A percentile compares a stretch with the other conserved stretches of the same genome.
These are phyloP conservation scores for Calliopum simillimum DNA, from an alignment of 2,888 invertebrate genomes.

Conservation along the genomic window DNA sequence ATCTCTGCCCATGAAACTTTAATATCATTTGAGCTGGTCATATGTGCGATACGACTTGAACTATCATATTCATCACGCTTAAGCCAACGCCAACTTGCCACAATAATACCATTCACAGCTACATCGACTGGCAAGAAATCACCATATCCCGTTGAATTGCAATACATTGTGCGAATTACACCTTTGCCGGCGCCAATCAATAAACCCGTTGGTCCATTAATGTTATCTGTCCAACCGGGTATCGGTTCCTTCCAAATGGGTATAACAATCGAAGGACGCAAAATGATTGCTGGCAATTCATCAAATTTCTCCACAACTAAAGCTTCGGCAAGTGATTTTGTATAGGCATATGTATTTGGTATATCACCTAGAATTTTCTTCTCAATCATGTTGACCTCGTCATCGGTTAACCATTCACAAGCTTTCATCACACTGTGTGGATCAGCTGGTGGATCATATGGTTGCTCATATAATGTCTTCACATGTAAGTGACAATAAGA, in stretches of 20 bases:
- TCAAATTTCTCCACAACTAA: slow-evolving; percentile 82
- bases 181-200: slow-evolving; percentile 88
- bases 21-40: slow-evolving; percentile 84
- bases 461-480: slow-evolving; percentile 82
- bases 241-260: slow-evolving; percentile 87
- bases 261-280: slow-evolving; percentile 91
- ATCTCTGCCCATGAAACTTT: slow-evolving; percentile 91
- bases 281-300: slow-evolving; percentile 81
- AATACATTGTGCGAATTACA: slow-evolving; percentile 89
- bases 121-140: slow-evolving; percentile 86
- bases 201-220: slow-evolving; percentile 91
- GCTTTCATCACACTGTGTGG: slow-evolving; percentile 81
- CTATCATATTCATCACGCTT: slow-evolving; percentile 49
- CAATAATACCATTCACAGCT: slow-evolving; percentile 76
- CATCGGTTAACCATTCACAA: slow-evolving; percentile 83
- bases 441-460: slow-evolving; percentile 86
- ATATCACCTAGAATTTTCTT: slow-evolving; percentile 78
- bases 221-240: slow-evolving; percentile 93
- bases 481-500: slow-evolving; percentile 92
- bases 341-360: slow-evolving; percentile 93
- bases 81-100: slow-evolving; percentile 61
- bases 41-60: slow-evolving; percentile 73
- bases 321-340: slow-evolving; percentile 91
- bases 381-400: slow-evolving; percentile 74
- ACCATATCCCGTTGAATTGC: slow-evolving; percentile 80